These are phyloP conservation scores for Thamnaconus septentrionalis DNA, from an alignment of 2,113 vertebrate genomes.

Conservation along the genomic window DNA sequence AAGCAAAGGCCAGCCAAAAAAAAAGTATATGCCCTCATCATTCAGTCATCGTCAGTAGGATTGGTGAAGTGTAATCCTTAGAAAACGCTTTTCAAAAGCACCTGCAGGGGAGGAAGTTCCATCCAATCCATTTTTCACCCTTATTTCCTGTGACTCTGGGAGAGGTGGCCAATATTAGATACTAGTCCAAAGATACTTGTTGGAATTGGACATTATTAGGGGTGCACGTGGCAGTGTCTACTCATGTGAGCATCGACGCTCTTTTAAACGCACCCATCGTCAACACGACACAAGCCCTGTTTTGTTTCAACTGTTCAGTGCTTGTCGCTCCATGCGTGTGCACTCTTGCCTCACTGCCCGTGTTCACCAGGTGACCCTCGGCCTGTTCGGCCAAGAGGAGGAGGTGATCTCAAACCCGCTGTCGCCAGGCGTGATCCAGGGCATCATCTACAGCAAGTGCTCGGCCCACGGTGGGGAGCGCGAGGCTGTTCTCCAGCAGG, in stretches of 20 bases:
- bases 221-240: neutral
- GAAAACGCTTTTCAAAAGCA: slow-evolving; percentile 41
- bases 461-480: slow-evolving; percentile 82
- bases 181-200: slow-evolving; percentile 28
- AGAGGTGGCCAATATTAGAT: slow-evolving; percentile 37
- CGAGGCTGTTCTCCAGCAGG: slow-evolving; percentile 94
- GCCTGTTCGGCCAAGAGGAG: slow-evolving; percentile 94
- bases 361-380: slow-evolving; percentile 87
- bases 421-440: slow-evolving; percentile 92
- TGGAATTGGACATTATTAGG: neutral
- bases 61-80: slow-evolving; percentile 50
- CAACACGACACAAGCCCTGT: neutral
- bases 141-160: slow-evolving; percentile 32
- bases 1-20: too few relatives aligned
- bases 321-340: neutral
- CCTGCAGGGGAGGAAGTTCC: slow-evolving; percentile 32
- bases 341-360: slow-evolving; percentile 1
- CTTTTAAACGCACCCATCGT: neutral
- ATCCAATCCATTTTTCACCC: slow-evolving; percentile 25
- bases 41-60: slow-evolving; percentile 27
- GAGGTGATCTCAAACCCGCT: slow-evolving; percentile 97
- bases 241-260: neutral
- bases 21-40: too few relatives aligned
- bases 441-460: slow-evolving; percentile 93
- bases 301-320: neutral